A percentile compares a stretch with the other conserved stretches of the same genome.
Evolutionary conservation across 2,888 invertebrate genomes (phyloP).

Genomic region (Microctonus hyperodae): DNA sequence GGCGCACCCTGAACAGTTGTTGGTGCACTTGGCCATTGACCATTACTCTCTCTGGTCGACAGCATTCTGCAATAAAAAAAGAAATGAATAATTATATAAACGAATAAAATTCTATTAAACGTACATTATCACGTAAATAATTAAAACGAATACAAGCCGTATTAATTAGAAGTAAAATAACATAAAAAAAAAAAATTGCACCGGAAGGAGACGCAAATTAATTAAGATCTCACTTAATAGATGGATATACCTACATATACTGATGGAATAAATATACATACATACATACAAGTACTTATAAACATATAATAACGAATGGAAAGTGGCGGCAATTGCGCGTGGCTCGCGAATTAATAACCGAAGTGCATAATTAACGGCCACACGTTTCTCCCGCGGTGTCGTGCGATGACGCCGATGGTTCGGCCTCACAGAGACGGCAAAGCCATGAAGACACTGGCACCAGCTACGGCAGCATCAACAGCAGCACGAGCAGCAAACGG

Average conservation of each 20-base stretch:
- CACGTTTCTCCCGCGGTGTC: slow-evolving; percentile 40
- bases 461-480: neutral
- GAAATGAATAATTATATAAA: neutral
- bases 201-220: slow-evolving; percentile 25
- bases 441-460: neutral
- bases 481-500: neutral
- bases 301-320: slow-evolving; percentile 32
- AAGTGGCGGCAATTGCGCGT: slow-evolving; percentile 46
- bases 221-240: slow-evolving; percentile 21
- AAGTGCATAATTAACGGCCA: slow-evolving; percentile 54
- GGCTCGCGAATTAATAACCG: slow-evolving; percentile 56
- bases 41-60: slow-evolving; percentile 49
- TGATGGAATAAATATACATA: neutral
- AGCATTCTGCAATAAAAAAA: slow-evolving; percentile 54
- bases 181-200: neutral
- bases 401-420: slow-evolving; percentile 32
- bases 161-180: slow-evolving; percentile 9
- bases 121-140: neutral
- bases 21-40: slow-evolving; percentile 10
- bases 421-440: neutral
- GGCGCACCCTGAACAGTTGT: slow-evolving; percentile 55
- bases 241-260: neutral
- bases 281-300: neutral
- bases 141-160: neutral
- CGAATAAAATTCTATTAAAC: slow-evolving; percentile 3